Conservation (phyloP, 2,888 invertebrate genomes). For the Uloborus plumipes region DNA sequence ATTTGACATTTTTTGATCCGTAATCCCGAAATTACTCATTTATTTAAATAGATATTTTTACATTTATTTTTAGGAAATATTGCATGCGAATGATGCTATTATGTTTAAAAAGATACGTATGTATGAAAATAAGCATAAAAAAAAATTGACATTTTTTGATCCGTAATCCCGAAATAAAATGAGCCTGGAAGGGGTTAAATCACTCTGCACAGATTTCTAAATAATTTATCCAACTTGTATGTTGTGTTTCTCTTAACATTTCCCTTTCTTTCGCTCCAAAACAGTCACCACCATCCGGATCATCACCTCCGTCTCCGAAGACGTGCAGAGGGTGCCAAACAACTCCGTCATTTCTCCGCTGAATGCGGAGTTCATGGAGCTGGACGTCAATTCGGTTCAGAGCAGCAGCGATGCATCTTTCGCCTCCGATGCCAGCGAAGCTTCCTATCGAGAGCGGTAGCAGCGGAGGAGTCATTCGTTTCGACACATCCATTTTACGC, state of each 20-base stretch:
- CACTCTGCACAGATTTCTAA: no score
- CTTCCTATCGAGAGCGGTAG: constrained; percentile 53
- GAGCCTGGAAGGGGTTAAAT: no score
- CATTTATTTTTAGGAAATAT: no score
- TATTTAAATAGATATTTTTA: no score
- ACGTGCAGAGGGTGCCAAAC: constrained; percentile 52
- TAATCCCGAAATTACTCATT: no score
- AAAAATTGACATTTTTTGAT: no score
- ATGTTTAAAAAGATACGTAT: no score
- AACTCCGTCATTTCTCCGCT: constrained; percentile 26
- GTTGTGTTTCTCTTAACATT: neutral
- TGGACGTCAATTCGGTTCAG: constrained; percentile 47
- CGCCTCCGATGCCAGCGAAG: constrained; percentile 39
- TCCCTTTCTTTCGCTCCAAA: neutral
- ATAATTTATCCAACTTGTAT: neutral
- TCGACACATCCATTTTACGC: neutral
- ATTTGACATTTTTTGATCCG: no score
- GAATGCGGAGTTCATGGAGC: constrained; percentile 45
- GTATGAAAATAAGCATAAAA: no score
- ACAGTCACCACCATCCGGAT: constrained; percentile 37
- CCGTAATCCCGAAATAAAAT: no score
- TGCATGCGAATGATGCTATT: no score
- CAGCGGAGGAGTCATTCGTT: neutral
- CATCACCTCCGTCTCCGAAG: constrained; percentile 23
- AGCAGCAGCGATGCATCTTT: constrained; percentile 35